These are phyloP conservation scores for Ptyas mucosa DNA, from an alignment of 2,113 vertebrate genomes.

Conservation along the genomic window DNA sequence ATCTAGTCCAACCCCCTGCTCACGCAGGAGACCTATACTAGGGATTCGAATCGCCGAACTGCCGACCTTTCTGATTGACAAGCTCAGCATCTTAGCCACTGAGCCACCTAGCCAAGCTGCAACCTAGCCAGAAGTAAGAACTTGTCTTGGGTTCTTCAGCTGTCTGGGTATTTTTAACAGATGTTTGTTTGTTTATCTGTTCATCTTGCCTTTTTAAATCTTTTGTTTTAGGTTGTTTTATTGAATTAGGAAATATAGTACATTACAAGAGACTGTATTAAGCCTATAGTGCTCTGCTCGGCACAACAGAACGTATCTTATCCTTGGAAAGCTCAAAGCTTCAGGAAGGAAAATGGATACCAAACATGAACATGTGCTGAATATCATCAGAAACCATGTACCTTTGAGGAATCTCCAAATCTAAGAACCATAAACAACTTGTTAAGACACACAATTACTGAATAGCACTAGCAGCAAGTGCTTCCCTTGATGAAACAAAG, in stretches of 20 bases:
- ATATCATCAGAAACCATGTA: constrained; percentile 33
- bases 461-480: constrained; percentile 31
- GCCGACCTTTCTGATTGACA: too few relatives aligned
- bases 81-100: too few relatives aligned
- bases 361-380: constrained; percentile 15
- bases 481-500: constrained; percentile 40
- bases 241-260: constrained; percentile 13
- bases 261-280: constrained; percentile 15
- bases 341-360: constrained; percentile 15
- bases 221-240: not conserved
- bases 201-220: not conserved
- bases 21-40: too few relatives aligned
- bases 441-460: constrained; percentile 25
- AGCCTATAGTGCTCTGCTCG: constrained; percentile 20
- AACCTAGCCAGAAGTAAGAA: not conserved
- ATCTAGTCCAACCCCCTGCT: too few relatives aligned
- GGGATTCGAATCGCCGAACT: too few relatives aligned
- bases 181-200: not conserved
- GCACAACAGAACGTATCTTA: constrained; percentile 13
- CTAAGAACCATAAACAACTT: constrained; percentile 14
- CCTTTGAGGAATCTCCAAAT: constrained; percentile 17
- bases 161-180: not conserved
- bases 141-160: not conserved
- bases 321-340: constrained; percentile 24
- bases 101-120: too few relatives aligned